Evolutionary conservation across 1,140 invertebrate genomes (phyloP).

Genomic region (Papilio polytes): DNA sequence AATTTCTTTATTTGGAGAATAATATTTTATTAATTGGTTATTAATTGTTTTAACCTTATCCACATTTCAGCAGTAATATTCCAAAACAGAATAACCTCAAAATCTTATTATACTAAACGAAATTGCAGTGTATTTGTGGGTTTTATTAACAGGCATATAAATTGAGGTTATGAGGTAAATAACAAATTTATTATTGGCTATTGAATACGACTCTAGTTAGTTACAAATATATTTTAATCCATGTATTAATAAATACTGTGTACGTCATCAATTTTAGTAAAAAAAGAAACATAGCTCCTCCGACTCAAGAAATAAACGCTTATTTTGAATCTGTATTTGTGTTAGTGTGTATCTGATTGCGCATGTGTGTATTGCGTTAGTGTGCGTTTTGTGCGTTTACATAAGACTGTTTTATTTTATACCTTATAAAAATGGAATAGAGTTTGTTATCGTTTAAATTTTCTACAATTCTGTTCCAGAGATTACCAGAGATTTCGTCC

Average conservation of each 20-base stretch:
- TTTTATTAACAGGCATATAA: neutral
- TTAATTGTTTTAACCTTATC: neutral
- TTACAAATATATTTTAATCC: neutral
- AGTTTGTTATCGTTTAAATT: neutral
- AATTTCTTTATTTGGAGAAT: neutral
- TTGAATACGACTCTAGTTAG: neutral
- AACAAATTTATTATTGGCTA: neutral
- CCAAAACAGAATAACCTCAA: neutral
- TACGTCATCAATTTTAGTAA: neutral
- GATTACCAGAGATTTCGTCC: constrained; percentile 37
- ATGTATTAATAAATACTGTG: neutral
- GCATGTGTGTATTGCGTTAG: neutral
- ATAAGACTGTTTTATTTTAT: neutral
- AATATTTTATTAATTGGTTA: neutral
- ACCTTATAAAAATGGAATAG: constrained; percentile 2
- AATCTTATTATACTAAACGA: neutral
- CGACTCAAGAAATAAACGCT: neutral
- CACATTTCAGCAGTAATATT: neutral
- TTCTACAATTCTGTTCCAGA: constrained; percentile 12
- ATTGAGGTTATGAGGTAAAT: neutral
- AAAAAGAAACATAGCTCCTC: neutral
- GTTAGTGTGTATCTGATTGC: neutral
- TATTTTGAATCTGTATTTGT: constrained; percentile 7
- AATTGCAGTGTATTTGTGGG: neutral
- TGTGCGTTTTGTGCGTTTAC: constrained; percentile 7